Evolutionary conservation across 1,140 invertebrate species (phyloP).

Genomic region (Oncopeltus fasciatus): DNA sequence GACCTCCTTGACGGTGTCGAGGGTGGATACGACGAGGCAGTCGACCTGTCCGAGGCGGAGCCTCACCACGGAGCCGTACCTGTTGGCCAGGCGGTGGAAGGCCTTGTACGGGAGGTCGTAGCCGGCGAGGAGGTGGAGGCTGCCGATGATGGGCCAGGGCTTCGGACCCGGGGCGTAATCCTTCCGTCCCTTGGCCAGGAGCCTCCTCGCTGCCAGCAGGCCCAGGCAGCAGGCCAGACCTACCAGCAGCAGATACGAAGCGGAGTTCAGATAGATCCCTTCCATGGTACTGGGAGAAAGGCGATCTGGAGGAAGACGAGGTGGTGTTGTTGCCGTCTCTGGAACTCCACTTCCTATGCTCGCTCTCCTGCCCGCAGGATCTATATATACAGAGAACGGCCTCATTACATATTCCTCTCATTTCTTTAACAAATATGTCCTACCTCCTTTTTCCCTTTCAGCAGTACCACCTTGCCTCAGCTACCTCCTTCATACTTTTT

Average conservation of each 20-base stretch:
- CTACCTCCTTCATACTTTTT: background rate
- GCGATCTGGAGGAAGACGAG: no score
- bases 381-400: conserved; percentile 10
- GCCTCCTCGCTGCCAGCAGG: background rate
- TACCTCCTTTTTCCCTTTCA: conserved; percentile 18
- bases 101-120: conserved; percentile 49
- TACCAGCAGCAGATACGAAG: conserved; percentile 18
- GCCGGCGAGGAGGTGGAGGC: conserved; percentile 40
- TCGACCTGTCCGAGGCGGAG: conserved; percentile 41
- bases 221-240: background rate
- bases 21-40: conserved; percentile 47
- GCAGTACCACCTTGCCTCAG: background rate
- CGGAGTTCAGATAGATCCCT: conserved; percentile 16
- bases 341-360: conserved; percentile 19
- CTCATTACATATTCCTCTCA: conserved; percentile 15
- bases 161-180: conserved; percentile 35
- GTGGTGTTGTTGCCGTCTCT: conserved; percentile 12
- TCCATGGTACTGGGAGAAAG: conserved; percentile 14
- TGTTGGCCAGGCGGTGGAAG: conserved; percentile 37
- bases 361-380: conserved; percentile 2
- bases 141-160: conserved; percentile 43
- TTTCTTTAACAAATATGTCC: conserved; percentile 16
- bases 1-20: conserved; percentile 46
- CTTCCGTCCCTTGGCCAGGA: background rate
- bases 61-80: conserved; percentile 41